Evolutionary conservation across 2,113 vertebrate genomes (phyloP).

Genomic region (Dissostichus mawsoni): DNA sequence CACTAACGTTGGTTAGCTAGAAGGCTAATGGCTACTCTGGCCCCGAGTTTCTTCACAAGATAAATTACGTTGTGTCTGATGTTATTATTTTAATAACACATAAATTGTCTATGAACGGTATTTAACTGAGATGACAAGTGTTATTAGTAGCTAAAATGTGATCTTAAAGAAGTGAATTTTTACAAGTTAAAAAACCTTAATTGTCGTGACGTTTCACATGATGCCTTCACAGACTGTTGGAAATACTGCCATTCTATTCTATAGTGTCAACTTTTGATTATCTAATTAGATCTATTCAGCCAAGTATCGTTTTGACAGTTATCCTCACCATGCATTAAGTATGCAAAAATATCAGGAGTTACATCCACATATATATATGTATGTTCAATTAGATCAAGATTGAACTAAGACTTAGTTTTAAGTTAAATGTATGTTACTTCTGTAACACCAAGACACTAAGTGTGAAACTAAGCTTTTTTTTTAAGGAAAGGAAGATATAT

Average conservation of each 20-base stretch:
- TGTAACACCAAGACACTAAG: too few species aligned
- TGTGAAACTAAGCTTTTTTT: too few species aligned
- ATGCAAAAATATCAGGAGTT: too few species aligned
- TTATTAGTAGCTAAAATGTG: not conserved
- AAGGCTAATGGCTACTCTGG: conserved; percentile 60
- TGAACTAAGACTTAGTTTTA: not conserved
- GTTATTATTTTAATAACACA: not conserved
- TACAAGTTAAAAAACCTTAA: conserved; percentile 67
- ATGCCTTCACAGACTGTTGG: conserved; percentile 43
- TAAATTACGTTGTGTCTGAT: not conserved
- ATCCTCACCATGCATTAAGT: not conserved
- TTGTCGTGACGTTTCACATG: conserved; percentile 66
- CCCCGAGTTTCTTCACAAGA: not conserved
- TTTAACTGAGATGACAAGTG: not conserved
- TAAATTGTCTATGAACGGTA: accelerated
- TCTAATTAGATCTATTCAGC: not conserved
- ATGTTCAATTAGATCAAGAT: not conserved
- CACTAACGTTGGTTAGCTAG: conserved; percentile 39
- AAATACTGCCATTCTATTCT: not conserved
- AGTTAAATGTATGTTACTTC: not conserved
- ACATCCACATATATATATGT: not conserved
- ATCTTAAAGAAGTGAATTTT: conserved; percentile 35
- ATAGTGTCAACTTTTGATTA: not conserved
- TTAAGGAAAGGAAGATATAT: too few species aligned
- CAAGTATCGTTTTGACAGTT: not conserved